Base-by-base conservation (phyloP, 2,797 vertebrate genomes). In the Poecilia gillii region DNA sequence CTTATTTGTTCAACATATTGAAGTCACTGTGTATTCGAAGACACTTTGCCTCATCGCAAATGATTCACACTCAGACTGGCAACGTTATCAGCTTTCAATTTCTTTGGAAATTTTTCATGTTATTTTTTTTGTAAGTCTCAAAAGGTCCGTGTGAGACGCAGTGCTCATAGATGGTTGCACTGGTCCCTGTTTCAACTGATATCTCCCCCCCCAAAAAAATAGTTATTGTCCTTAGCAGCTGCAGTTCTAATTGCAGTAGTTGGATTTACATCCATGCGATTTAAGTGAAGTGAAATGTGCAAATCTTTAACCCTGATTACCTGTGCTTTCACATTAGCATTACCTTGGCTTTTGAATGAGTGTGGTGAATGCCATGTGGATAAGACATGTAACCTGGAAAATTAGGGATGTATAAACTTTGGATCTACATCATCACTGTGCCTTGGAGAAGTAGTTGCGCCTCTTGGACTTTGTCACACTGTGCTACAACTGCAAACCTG, bases 261-360 rank as follows among this genome's bases (percentile, higher is more conserved):
- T 88, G 88, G 82, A 81, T 87, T 87, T 86, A 75, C 76, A 71
- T 53, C 55, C 86, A 84, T 55, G 70, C 31, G 73, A 51, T 89
- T 90, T 87, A 49, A 79, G 73, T 80, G 88, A 91, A 92, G 89
- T 89, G 92, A 91, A 91, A 90, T 89, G 92, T 93, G 93, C 92
- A 94, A 94, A 94, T 85, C 79, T 89, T 79, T 82, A 68, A 89
- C 87, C 91, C 90, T 89, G 88, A 91, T 90, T 85, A 82, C 84
- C 92, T 95, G 93, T 95, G 93, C 93, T 94, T 94, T 94, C 87
- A 91, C 81, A 84, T 91, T 85, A 83, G 78, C n/a, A 33, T 84
- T 46, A 47, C 75, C 59, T 81, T 41, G 89, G 88, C 86, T 82
- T 75, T 76, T 80, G 76, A 85, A 70, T 78, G 77, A 84, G 68